Base-by-base conservation (phyloP, 2,113 vertebrate species). In the Melanerpes formicivorus region DNA sequence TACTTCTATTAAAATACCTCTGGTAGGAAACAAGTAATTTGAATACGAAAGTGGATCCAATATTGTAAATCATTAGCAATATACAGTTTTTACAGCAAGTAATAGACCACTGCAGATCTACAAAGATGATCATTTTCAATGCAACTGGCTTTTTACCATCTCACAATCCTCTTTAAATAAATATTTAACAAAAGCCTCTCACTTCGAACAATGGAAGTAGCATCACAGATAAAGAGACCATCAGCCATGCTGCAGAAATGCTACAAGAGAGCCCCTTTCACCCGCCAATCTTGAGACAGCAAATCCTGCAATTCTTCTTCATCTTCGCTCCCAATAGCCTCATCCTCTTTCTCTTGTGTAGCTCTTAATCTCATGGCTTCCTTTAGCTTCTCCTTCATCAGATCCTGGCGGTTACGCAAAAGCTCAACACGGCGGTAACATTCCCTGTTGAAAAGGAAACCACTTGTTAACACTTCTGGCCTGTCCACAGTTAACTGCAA, bases 341-440 rank as follows among this genome's bases (percentile, higher is more conserved):
- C 97, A 52, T 97, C 97, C 55, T 98, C 97, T 63, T 97, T 96
- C 27, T 96, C 95, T 32, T 97, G 97, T 11, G 86, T 46, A 83
- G 97, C 95, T 96, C 94, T 64, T 66, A 96, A 75, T 63, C 74
- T 95, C 74, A 97, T 97, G 34, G 65, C 96, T 76, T 97, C 93
- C 87, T 93, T 96, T 37, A 95, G 50, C n/a, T 97, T 98, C 48
- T 96, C 97, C 95, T 98, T 99, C 65, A 98, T 96, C 67, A 98
- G 93, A 6, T 99, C 99, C 90, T 98, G 98, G 73, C 97, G 98
- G 95, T 99, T 98, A 66, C 98, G 97, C 89, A 99, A 81, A 3
- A 98, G 89, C 83, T 99, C 99, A 7, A 99, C 98, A 9, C 99
- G 98, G 55, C 98, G 98, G 70, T 99, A 99, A 80, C 98, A 99